Percentiles rank a stretch among this genome's conserved stretches.
Evolutionary conservation across 1,140 invertebrate genomes (phyloP).

Genomic region (Chironomus tepperi): DNA sequence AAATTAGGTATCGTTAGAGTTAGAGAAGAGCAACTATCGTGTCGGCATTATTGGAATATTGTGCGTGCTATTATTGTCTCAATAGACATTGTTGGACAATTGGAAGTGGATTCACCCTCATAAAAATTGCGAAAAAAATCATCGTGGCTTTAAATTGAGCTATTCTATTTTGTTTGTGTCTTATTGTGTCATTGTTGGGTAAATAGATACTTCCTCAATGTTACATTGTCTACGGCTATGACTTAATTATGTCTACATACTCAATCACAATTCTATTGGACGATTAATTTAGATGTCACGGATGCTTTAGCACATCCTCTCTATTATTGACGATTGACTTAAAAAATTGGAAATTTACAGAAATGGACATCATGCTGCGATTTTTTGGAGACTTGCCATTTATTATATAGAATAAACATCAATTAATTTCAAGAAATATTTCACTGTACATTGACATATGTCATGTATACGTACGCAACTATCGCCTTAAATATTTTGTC

Average conservation of each 20-base stretch:
- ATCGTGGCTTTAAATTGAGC: background rate
- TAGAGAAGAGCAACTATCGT: background rate
- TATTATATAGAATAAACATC: too few species aligned
- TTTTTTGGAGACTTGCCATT: background rate
- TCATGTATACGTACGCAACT: too few species aligned
- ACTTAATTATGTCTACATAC: background rate
- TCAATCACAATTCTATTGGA: background rate
- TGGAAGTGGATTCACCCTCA: background rate
- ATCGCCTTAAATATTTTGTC: too few species aligned
- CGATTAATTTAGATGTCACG: slow-evolving; percentile 1
- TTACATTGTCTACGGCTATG: background rate
- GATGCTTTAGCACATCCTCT: background rate
- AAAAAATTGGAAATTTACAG: too few species aligned
- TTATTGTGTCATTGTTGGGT: background rate
- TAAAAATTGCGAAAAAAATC: background rate
- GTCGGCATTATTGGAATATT: background rate
- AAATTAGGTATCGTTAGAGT: background rate
- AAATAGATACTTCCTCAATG: slow-evolving; percentile 1
- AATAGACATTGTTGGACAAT: background rate
- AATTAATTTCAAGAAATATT: too few species aligned
- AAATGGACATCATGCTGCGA: background rate
- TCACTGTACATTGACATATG: too few species aligned
- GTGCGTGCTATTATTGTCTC: background rate
- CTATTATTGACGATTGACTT: background rate
- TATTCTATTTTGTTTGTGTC: background rate